Evolutionary conservation across 2,888 invertebrate species (phyloP), one percentile per base, ranked within the genome.

Genomic region (Reticulitermes lucifugus): DNA sequence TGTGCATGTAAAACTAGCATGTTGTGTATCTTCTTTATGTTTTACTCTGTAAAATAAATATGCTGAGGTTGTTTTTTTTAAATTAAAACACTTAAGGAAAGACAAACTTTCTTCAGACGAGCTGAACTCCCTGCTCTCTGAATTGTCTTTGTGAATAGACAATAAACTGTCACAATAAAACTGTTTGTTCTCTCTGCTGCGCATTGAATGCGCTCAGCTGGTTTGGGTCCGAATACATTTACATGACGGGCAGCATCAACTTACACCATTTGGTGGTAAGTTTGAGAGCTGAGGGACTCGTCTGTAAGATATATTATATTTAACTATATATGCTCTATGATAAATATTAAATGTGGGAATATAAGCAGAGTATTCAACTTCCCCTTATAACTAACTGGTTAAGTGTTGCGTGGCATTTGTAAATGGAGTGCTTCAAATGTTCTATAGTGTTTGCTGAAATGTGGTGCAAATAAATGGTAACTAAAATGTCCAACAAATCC

Each of bases 211-310:
- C 46, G 65, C 55, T 81, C 88, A 89, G 89, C 89, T 89, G 89
- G 89, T 89, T 87, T 88, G 89, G 89, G 89, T 88, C 89, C 89
- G 89, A 89, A 88, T 86, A 85, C 75, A 86, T 43, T 65, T 41
- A 79, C 55, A 55, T 79, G 55, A 51, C 79, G 55, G 55, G 55
- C 55, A 79, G 51, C 55, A 82, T 65, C 83, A 65, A 65, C 65
- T 65, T 65, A 73, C 43, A 29, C 82, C 85, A 85, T 43, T 46
- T 35, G 81, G 83, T 83, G 85, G 85, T 79, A 71, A 84, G 84
- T 84, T 85, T 84, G 86, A 84, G 83, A 79, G 82, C 84, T 84
- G 84, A 80, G 86, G 79, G 85, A 84, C 85, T 85, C 84, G 85
- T 86, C 86, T 86, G 86, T 86, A 82, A 84, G 84, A 86, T 84